Percentiles rank a stretch among this genome's conserved stretches.
phyloP scores from a whole-genome alignment of 2,113 vertebrate species.

The Grammomys surdaster region DNA sequence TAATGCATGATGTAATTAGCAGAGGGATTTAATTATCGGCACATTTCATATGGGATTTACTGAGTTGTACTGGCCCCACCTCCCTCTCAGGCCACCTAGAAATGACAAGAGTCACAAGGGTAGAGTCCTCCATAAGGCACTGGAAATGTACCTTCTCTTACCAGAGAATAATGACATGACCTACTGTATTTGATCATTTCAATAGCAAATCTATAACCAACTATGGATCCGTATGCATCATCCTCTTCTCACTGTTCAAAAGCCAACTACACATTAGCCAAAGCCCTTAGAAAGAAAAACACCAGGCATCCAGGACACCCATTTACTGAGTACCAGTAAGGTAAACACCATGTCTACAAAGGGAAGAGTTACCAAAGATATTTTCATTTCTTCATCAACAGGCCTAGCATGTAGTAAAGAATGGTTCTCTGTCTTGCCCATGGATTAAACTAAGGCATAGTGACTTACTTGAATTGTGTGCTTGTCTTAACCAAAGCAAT shows the following conservation, averaged over 20 bases:
- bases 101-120: conserved; percentile 46
- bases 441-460: neutral
- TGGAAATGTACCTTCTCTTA: neutral
- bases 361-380: conserved; percentile 5
- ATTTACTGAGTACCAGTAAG: neutral
- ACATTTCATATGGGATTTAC: conserved; percentile 89
- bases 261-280: neutral
- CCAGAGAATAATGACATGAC: neutral
- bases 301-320: neutral
- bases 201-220: conserved; percentile 33
- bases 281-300: conserved; percentile 44
- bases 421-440: neutral
- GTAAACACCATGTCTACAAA: neutral
- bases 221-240: neutral
- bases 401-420: neutral
- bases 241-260: conserved; percentile 4
- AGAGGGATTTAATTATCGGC: conserved; percentile 94
- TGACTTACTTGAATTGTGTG: neutral
- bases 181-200: conserved; percentile 50
- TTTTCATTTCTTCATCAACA: neutral
- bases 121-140: conserved; percentile 9
- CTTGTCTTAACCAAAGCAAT: neutral
- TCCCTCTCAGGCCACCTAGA: conserved; percentile 72
- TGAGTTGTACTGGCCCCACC: conserved; percentile 74
- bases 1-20: conserved; percentile 96